These are phyloP conservation scores for Erpetoichthys calabaricus DNA, from an alignment of 2,797 vertebrate genomes.

Conservation along the genomic window DNA sequence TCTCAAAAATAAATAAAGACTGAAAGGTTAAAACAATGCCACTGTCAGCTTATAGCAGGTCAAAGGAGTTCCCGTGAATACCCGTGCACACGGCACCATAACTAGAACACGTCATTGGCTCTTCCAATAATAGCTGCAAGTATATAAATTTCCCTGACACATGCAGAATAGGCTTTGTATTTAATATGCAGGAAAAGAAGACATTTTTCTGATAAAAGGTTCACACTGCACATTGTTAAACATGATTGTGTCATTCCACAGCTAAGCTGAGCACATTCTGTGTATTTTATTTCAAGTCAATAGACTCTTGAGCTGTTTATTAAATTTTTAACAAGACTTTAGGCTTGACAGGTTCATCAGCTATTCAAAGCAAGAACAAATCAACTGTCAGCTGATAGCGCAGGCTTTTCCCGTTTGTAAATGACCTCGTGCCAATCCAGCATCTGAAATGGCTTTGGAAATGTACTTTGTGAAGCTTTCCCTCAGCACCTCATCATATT, in stretches of 20 bases:
- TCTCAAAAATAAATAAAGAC: too few relatives aligned
- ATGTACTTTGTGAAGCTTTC: slow-evolving; percentile 31
- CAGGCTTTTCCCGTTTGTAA: slow-evolving; percentile 16
- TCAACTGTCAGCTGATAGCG: slow-evolving; percentile 23
- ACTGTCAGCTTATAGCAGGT: slow-evolving; percentile 4
- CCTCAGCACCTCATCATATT: too few relatives aligned
- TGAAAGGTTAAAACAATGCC: slow-evolving; percentile 7
- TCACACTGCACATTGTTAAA: slow-evolving; percentile 62
- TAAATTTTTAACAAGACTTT: slow-evolving; percentile 65
- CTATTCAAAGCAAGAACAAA: slow-evolving; percentile 51
- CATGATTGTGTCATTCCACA: slow-evolving; percentile 50
- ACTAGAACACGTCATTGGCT: slow-evolving; percentile 34
- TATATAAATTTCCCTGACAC: slow-evolving; percentile 53
- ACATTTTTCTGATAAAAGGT: slow-evolving; percentile 53
- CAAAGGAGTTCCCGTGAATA: neutral
- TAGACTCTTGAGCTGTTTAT: slow-evolving; percentile 62
- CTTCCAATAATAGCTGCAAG: slow-evolving; percentile 41
- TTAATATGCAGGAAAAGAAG: slow-evolving; percentile 57
- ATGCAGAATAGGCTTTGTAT: slow-evolving; percentile 39
- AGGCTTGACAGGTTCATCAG: slow-evolving; percentile 58
- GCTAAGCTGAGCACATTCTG: slow-evolving; percentile 41
- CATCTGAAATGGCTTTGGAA: slow-evolving; percentile 29
- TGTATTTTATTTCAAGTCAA: slow-evolving; percentile 66
- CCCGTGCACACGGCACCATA: too few relatives aligned
- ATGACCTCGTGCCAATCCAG: slow-evolving; percentile 44